Evolutionary conservation across 2,113 vertebrate genomes (phyloP).

Genomic region (Macrotis lagotis): DNA sequence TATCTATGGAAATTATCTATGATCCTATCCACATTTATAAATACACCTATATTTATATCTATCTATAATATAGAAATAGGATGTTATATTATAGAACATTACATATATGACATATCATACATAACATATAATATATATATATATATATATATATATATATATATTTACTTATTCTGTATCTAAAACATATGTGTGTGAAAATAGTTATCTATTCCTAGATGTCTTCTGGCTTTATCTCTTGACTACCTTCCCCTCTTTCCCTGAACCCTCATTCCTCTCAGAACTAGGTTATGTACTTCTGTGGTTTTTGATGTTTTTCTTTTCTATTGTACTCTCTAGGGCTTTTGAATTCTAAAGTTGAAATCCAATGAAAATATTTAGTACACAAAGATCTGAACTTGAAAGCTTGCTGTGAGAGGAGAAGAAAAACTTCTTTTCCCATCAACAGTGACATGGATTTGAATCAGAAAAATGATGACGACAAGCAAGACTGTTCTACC

Average conservation of each 20-base stretch:
- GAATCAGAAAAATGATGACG: not conserved
- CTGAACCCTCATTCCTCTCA: not conserved
- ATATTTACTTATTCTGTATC: too few species aligned
- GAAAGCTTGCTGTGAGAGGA: slow-evolving; percentile 11
- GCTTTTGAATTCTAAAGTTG: slow-evolving; percentile 52
- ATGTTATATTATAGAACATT: not conserved
- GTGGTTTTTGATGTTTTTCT: not conserved
- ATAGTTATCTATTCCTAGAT: not conserved
- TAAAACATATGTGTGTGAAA: not conserved
- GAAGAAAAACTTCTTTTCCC: slow-evolving; percentile 1
- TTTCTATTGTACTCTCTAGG: slow-evolving; percentile 11
- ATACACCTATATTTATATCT: not conserved
- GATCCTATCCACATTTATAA: not conserved
- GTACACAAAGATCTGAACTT: slow-evolving; percentile 38
- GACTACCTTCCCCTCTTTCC: not conserved
- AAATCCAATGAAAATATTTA: slow-evolving; percentile 42
- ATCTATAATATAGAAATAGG: not conserved
- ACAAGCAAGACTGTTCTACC: not conserved
- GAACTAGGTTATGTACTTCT: not conserved
- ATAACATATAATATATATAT: too few species aligned
- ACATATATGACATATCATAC: too few species aligned
- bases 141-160: too few species aligned
- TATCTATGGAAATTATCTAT: not conserved
- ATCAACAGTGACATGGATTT: not conserved
- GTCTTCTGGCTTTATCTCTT: slow-evolving; percentile 9